phyloP scores from a whole-genome alignment of 2,797 vertebrate species.

The Sebastolobus alascanus region DNA sequence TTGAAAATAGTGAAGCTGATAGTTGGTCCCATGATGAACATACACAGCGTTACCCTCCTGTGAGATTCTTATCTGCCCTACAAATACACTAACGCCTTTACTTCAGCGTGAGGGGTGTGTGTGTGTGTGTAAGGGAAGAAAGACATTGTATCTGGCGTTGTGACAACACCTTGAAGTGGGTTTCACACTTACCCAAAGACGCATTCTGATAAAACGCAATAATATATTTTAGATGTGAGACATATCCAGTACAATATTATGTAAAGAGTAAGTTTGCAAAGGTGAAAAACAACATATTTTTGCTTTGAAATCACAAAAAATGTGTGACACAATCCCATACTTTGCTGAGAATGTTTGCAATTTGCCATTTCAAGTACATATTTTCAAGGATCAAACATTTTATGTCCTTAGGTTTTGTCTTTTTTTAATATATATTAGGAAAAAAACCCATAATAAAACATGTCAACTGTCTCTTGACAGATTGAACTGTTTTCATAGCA shows the following conservation, averaged over 20 bases:
- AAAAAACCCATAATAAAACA: neutral
- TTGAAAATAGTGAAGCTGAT: conserved; percentile 56
- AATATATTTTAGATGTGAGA: neutral
- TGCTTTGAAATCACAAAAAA: conserved; percentile 2
- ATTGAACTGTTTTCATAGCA: neutral
- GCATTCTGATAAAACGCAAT: neutral
- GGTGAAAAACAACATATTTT: neutral
- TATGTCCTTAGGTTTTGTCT: neutral
- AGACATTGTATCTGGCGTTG: conserved; percentile 16
- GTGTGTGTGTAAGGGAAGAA: neutral
- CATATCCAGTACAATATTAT: neutral
- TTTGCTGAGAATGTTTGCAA: neutral
- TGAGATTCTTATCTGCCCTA: conserved; percentile 53
- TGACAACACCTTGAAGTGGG: neutral
- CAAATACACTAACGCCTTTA: neutral
- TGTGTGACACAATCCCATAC: too few species aligned
- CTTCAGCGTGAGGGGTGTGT: conserved; percentile 13
- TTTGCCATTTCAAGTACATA: neutral
- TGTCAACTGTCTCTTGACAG: neutral
- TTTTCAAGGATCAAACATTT: neutral
- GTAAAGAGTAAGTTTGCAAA: neutral
- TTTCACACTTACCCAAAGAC: conserved; percentile 6
- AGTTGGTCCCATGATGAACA: conserved; percentile 69
- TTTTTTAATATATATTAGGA: neutral
- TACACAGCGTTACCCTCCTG: conserved; percentile 7